Evolutionary conservation across 2,888 invertebrate species (phyloP).

Genomic region (Conchocele bisecta): DNA sequence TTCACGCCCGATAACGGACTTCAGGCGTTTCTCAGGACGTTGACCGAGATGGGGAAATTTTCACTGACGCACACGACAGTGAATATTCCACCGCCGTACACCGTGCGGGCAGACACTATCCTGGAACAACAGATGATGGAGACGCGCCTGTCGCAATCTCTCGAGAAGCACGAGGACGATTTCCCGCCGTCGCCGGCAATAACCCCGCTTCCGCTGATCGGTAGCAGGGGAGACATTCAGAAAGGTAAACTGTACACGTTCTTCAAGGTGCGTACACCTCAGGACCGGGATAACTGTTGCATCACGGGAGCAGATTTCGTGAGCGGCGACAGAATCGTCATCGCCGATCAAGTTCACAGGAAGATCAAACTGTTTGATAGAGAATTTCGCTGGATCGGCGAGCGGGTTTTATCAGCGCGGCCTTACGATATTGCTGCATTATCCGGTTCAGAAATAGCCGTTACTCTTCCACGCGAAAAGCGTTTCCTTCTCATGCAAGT

Average conservation of each 20-base stretch:
- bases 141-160: constrained; percentile 14
- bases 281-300: constrained; percentile 63
- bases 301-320: constrained; percentile 60
- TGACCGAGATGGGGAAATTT: constrained; percentile 63
- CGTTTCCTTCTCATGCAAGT: constrained; percentile 57
- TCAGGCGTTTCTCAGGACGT: constrained; percentile 55
- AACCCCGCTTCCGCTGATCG: constrained; percentile 32
- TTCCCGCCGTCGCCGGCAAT: constrained; percentile 52
- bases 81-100: constrained; percentile 61
- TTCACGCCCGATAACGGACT: constrained; percentile 59
- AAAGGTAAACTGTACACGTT: constrained; percentile 51
- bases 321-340: constrained; percentile 54
- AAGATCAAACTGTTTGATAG: constrained; percentile 60
- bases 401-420: constrained; percentile 57
- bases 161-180: constrained; percentile 20
- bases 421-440: constrained; percentile 58
- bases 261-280: constrained; percentile 56
- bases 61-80: constrained; percentile 55
- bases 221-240: constrained; percentile 31
- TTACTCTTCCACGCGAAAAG: constrained; percentile 61
- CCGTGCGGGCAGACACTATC: constrained; percentile 60
- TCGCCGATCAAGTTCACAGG: constrained; percentile 61
- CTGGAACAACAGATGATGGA: constrained; percentile 50
- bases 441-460: constrained; percentile 55
- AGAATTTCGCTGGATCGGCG: constrained; percentile 55